Base-by-base conservation (phyloP, 2,888 invertebrate genomes). In the Apomyelois bistriatella region DNA sequence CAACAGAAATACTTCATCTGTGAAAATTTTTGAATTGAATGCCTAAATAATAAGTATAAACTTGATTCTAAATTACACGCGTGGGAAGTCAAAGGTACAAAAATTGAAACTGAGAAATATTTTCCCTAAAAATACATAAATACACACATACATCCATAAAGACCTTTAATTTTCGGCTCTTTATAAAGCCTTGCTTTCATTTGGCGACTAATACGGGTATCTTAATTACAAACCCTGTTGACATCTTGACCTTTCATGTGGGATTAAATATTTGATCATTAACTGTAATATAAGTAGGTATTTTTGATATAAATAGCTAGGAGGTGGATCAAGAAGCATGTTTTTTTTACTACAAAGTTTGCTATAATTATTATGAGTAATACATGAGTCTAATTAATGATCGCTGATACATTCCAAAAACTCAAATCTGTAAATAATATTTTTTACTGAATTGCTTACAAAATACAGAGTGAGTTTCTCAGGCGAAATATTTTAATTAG, bases 401-500 rank as follows among this genome's bases (percentile, higher is more conserved):
- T 6, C 32, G 7, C 7, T 7, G 7, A 32, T 32, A 7, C 32
- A 4, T 32, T 32, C 37, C 17, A n/a, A 22, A 36, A 22, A 48
- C 17, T n/a, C 10, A 28, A 9, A 9, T 28, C 13, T 38, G 1
- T 28, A 9, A 38, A 7, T 13, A 15, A 38, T 48, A 0, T 8
- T 10, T 38, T 12, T 28, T 8, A 36, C 12, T 48, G 16, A 38
- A 38, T n/a, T 12, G 12, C 46, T 32, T 32, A 32, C 15, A 16
- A 46, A 41, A 46, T 32, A 16, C 15, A 35, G 10, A 10, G 10
- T 3, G 16, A 32, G 28, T 53, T 55, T 43, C 35, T 57, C 54
- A 51, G 48, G 58, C 59, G 53, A 60, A 57, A 48, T 30, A 54
- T 59, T 60, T 57, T 59, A 61, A 61, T 63, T 60, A 56, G 56